Evolutionary conservation across 2,888 invertebrate species (phyloP), one percentile per base, ranked within the genome.

Genomic region (Quadroppia sp.): DNA sequence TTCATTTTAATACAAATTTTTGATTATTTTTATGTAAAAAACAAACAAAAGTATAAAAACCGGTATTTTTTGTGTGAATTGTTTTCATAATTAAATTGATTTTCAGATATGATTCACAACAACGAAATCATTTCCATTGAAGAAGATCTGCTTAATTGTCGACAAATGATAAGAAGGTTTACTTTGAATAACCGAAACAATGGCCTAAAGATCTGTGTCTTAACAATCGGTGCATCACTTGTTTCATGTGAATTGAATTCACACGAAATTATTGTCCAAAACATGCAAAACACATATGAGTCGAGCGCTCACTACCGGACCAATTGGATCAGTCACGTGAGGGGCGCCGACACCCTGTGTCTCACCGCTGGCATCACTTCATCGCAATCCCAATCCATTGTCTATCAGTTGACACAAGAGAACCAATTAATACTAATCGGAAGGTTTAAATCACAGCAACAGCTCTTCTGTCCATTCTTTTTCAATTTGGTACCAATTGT

Each of bases 41-140:
- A 25, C 2, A 32, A 28, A 56, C 15, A 48, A 32, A 32, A 59
- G 59, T 32, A 59, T 17, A 59, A 59, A 59, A 32, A 59, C 59
- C 59, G 59, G 59, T 32, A 59, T 59, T 59, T 53, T 30, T 59
- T 48, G 48, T 36, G 25, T 53, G 1, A 17, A 25, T 23, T 53
- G n/a, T 53, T 13, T 53, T 53, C 4, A 53, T 50, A 20, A 6
- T 53, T 53, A 25, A 23, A 36, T 36, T 30, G 2, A 15, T 67
- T 40, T 36, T 23, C 36, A 61, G 61, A 61, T 36, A 75, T 75
- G 75, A 40, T 75, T 20, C 75, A 75, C 53, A 70, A 74, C 32
- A 75, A 75, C 50, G 74, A 75, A 59, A 17, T 75, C 17, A 71
- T 75, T 48, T 75, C 71, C 32, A 75, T 75, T 9, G 75, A 75